These are phyloP conservation scores for Corella eumyota DNA, from an alignment of 23 tunicate species.

Conservation along the genomic window DNA sequence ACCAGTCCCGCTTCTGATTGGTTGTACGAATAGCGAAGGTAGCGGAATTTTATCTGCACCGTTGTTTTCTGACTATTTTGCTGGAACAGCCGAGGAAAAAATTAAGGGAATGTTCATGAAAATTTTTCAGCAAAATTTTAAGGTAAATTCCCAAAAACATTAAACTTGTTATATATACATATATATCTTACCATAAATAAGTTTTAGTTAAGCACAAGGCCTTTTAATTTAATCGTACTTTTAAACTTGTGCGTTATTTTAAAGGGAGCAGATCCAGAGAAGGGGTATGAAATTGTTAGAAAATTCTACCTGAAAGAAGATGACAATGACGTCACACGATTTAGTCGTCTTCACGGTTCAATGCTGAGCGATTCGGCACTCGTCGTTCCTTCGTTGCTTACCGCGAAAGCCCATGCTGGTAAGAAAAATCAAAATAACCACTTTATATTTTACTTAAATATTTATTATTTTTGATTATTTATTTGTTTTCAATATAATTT, in stretches of 20 bases:
- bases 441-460: too few relatives aligned
- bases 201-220: background rate
- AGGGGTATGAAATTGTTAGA: conserved; percentile 6
- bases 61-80: conserved; percentile 19
- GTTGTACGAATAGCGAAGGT: conserved; percentile 76
- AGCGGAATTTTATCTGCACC: conserved; percentile 24
- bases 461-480: too few relatives aligned
- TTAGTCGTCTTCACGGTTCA: conserved; percentile 28
- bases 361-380: conserved; percentile 36
- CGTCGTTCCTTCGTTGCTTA: conserved; percentile 49
- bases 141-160: too few relatives aligned
- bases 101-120: conserved; percentile 15
- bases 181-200: too few relatives aligned
- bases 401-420: conserved; percentile 59
- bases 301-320: conserved; percentile 14
- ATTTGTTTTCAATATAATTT: too few relatives aligned
- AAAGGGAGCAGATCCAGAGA: conserved; percentile 8
- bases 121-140: too few relatives aligned
- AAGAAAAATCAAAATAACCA: conserved; percentile 2
- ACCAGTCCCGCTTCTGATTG: conserved; percentile 53
- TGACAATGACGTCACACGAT: conserved; percentile 12
- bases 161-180: too few relatives aligned
- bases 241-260: background rate
- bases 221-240: background rate
- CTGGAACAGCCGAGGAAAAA: conserved; percentile 44